Evolutionary conservation across 2,797 vertebrate species (phyloP).

Genomic region (Hippocampus kuda): DNA sequence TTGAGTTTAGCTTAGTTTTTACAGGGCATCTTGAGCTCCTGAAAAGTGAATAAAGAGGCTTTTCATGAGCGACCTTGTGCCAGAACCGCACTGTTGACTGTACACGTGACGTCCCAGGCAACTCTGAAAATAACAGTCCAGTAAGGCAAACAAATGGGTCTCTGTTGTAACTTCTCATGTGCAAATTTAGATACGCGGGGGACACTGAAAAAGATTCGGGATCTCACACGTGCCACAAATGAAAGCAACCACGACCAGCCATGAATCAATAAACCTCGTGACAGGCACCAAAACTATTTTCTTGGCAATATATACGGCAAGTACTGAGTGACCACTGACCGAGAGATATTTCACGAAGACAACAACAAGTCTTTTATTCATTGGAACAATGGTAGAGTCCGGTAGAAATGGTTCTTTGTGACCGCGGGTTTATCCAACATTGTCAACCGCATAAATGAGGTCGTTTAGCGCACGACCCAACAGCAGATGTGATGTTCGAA

Average conservation of each 20-base stretch:
- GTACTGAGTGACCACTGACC: neutral
- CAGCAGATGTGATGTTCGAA: slow-evolving; percentile 26
- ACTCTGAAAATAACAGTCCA: neutral
- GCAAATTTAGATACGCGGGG: no score
- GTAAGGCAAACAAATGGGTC: neutral
- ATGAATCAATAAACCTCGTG: slow-evolving; percentile 48
- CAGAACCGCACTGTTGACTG: neutral
- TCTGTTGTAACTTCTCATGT: neutral
- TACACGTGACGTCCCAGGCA: neutral
- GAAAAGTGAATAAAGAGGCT: neutral
- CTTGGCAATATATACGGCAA: slow-evolving; percentile 7
- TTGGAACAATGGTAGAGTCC: neutral
- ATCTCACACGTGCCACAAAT: no score
- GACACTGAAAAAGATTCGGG: no score
- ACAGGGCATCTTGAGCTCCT: neutral
- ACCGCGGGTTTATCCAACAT: neutral
- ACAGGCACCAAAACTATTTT: slow-evolving; percentile 16
- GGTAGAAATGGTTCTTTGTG: neutral
- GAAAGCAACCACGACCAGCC: slow-evolving; percentile 13
- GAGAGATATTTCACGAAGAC: neutral
- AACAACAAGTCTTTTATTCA: neutral
- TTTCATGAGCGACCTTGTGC: neutral
- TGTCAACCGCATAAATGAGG: no score
- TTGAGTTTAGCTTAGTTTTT: neutral
- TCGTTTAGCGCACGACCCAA: neutral